Evolutionary conservation across 2,888 invertebrate species (phyloP), one percentile per base, ranked within the genome.

Genomic region (Drepana falcataria): DNA sequence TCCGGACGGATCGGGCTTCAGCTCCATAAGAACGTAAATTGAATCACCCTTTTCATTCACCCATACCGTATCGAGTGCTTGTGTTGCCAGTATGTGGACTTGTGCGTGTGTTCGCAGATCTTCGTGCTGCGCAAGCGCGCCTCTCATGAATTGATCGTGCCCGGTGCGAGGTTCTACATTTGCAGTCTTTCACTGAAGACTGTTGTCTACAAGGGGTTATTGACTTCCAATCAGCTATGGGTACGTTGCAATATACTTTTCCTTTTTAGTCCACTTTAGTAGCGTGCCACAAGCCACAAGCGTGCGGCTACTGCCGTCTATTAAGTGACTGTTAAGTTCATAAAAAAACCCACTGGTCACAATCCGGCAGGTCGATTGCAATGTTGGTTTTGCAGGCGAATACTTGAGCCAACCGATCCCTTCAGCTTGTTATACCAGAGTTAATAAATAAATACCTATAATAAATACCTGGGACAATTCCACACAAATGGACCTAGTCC

Each of bases 191-290:
- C 98, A 35, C 91, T 96, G 53, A 94, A 94, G 71, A 97, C 96
- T 6, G 93, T 99, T 59, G 98, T 99, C 41, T 99, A 99, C 92
- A 99, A 99, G 92, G 99, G 99, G 47, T 95, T 99, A 79, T 93
- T 99, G 69, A 98, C 98, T 41, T 97, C 99, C 0, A 96, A 97
- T 79, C 99, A 99, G 85, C 88, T 98, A 79, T 97, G 96, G 96
- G 92, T 93, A 48, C 79, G 79, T 59, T 4, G 40, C 1, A 1
- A 6, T 40, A 40, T 7, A 40, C 40, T 40, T 40, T 40, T 1
- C 1, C 4, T 2, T 40, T 7, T 40, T 4, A 5, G 37, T 35
- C 48, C 48, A 2, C 4, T 48, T 4, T 4, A 49, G 52, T 37
- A 34, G 44, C 40, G 48, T 47, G n/a, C n/a, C n/a, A n/a, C n/a